Evolutionary conservation across 2,888 invertebrate species (phyloP), one percentile per base, ranked within the genome.

Genomic region (Quadroppia sp.): DNA sequence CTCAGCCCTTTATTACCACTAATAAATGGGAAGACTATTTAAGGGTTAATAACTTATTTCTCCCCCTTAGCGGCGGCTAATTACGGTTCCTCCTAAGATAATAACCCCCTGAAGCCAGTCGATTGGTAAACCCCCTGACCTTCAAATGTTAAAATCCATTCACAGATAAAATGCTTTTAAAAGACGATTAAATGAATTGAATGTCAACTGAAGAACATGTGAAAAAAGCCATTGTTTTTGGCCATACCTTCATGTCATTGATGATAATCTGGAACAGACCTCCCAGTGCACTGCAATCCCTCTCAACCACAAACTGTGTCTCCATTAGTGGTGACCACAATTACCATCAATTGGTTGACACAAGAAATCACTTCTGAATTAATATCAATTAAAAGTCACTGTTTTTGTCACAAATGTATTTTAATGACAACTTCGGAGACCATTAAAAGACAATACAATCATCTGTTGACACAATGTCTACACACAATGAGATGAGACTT

Each of bases 191-290:
- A 32, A 74, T 23, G 45, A 25, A 45, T 42, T 30, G 9, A 69
- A 50, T 20, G 48, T 30, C 20, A 53, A 71, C 23, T 25, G 42
- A 53, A 28, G 36, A 45, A 30, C 36, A 53, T 42, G 32, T 4
- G 28, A 50, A 50, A 45, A 30, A 20, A 30, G 20, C 28, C n/a
- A 30, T 59, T 36, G 4, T 20, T 45, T 36, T 30, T 48, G 30
- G 42, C 0, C 88, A 86, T 87, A 95, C 96, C 91, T 96, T 96
- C 91, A 97, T 91, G 83, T 97, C 97, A 81, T 89, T 89, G 80
- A 97, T 90, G 80, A 97, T 93, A 83, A 93, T 92, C 84, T 95
- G 94, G 83, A 96, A 96, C 79, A 96, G 87, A 82, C 91, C 92
- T 84, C 95, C 95, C 81, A 95, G 86, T 79, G 92, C 92, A 82